These are phyloP conservation scores for Himantopus leucocephalus DNA, from an alignment of 2,113 vertebrate species.

Conservation along the genomic window DNA sequence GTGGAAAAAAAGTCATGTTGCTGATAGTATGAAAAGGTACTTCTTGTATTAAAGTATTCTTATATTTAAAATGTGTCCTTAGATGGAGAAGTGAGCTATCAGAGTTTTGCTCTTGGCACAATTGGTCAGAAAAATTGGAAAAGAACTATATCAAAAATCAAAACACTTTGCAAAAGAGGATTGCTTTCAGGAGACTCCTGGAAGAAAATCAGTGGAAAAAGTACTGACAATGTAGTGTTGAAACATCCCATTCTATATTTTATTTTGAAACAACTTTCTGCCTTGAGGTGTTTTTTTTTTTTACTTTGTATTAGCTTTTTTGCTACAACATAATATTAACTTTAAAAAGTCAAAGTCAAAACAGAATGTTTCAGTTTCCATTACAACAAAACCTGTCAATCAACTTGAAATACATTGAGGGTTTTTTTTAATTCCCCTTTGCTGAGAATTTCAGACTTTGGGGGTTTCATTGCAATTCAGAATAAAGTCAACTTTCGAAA, in stretches of 20 bases:
- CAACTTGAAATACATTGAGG: neutral
- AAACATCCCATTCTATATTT: neutral
- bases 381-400: constrained; percentile 25
- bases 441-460: neutral
- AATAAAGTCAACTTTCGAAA: neutral
- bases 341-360: constrained; percentile 4
- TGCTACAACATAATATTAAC: neutral
- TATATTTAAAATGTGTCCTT: neutral
- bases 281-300: neutral
- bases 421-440: neutral
- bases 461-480: neutral
- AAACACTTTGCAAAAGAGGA: neutral
- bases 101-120: neutral
- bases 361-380: neutral
- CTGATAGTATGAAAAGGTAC: neutral
- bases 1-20: neutral
- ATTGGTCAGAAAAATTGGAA: neutral
- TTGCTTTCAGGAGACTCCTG: neutral
- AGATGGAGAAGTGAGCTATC: neutral
- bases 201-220: neutral
- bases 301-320: neutral
- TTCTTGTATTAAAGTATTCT: neutral
- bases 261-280: constrained; percentile 1
- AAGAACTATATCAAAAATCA: neutral
- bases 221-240: neutral